Percentiles rank a stretch among this genome's conserved stretches.
Conservation (phyloP, 2,888 invertebrate species). For the Choristoneura rosaceana region DNA sequence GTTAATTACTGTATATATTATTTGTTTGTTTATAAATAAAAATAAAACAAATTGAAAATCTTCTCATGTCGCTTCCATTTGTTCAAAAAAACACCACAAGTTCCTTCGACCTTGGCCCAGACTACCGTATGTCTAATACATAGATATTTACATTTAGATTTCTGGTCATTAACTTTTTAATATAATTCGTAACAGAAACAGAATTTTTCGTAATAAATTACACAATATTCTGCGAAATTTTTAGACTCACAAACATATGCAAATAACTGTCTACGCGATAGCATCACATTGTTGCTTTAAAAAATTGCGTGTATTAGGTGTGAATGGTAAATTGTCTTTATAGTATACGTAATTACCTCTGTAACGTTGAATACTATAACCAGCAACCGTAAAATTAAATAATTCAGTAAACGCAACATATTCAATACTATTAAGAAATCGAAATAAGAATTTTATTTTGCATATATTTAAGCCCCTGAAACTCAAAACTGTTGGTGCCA, state of each 20-base stretch:
- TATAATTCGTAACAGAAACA: constrained; percentile 16
- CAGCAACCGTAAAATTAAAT: no score
- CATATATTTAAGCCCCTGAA: no score
- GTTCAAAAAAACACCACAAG: neutral
- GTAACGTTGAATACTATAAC: neutral
- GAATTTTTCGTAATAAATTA: constrained; percentile 10
- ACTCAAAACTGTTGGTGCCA: no score
- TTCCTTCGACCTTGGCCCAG: constrained; percentile 1
- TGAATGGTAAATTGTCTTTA: neutral
- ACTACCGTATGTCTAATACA: neutral
- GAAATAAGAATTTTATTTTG: no score
- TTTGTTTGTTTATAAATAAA: no score
- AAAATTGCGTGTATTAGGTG: neutral
- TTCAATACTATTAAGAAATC: no score
- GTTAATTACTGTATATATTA: no score
- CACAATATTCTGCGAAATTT: constrained; percentile 23
- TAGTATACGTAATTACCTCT: neutral
- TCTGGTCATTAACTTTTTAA: constrained; percentile 11
- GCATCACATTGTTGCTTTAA: neutral
- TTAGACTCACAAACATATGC: constrained; percentile 28
- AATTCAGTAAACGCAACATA: no score
- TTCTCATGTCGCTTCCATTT: no score
- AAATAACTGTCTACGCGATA: constrained; percentile 20
- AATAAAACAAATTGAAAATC: no score
- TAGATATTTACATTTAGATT: neutral